A percentile compares a stretch with the other conserved stretches of the same genome.
Conservation (phyloP, 2,113 vertebrate species). For the Taurulus bubalis region DNA sequence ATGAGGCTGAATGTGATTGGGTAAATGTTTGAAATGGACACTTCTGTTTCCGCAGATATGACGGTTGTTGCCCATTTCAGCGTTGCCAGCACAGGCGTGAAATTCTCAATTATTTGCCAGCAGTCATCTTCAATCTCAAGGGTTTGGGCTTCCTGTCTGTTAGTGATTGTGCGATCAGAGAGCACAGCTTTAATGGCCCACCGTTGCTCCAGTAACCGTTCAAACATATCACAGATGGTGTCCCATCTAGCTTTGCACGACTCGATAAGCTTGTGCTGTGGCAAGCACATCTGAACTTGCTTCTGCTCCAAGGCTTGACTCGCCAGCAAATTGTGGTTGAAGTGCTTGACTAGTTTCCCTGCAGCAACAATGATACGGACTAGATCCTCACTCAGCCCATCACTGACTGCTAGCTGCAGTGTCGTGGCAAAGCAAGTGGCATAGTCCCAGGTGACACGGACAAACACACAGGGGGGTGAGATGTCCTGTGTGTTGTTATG, state of each 20-base stretch:
- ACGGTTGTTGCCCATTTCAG: constrained; percentile 75
- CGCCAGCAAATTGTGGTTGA: constrained; percentile 45
- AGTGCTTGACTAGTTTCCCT: constrained; percentile 66
- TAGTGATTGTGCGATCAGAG: constrained; percentile 66
- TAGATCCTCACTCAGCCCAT: constrained; percentile 67
- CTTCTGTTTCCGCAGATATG: constrained; percentile 70
- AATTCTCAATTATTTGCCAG: constrained; percentile 75
- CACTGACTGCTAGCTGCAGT: constrained; percentile 51
- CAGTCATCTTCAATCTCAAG: constrained; percentile 73
- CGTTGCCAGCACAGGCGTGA: constrained; percentile 68
- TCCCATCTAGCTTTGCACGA: constrained; percentile 69
- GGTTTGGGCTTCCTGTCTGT: constrained; percentile 62
- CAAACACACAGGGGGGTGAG: background rate
- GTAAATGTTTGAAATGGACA: constrained; percentile 76
- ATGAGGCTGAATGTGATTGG: constrained; percentile 77
- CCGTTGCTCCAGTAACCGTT: constrained; percentile 73
- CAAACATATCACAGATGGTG: constrained; percentile 72
- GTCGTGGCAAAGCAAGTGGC: constrained; percentile 65
- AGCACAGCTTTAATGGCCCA: constrained; percentile 71
- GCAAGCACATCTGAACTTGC: constrained; percentile 72
- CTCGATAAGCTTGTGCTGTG: constrained; percentile 60
- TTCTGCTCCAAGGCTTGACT: constrained; percentile 66
- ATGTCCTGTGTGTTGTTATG: constrained; percentile 50
- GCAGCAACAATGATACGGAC: constrained; percentile 57
- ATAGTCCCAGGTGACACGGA: constrained; percentile 51